Evolutionary conservation across 2,797 vertebrate genomes (phyloP), one percentile per base, ranked within the genome.

Genomic region (Adrianichthys oophorus): DNA sequence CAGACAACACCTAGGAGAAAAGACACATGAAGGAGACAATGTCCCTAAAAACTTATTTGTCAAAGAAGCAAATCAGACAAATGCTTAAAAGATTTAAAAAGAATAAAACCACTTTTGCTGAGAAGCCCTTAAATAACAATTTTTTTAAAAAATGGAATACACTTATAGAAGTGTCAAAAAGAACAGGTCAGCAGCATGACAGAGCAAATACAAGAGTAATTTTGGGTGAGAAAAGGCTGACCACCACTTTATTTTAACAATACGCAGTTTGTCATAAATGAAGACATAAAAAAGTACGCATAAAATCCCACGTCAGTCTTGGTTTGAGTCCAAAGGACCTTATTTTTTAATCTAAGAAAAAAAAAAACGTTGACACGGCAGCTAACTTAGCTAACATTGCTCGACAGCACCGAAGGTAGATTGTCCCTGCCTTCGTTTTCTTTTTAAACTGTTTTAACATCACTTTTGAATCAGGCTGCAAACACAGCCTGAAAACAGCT

Each of bases 1-100:
- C 15, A 49, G 26, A 40, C 5, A 19, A 68, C 17, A 77, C 66
- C 73, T 77, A 29, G 16, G 15, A 56, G 57, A 72, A 59, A n/a
- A 1, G 19, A 53, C 41, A 68, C 12, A 75, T 8, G 1, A 41
- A 76, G 15, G 5, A 8, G 14, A 1, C 4, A 37, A 12, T 52
- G 12, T 32, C 67, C 58, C 1, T 46, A 10, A 1, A 21, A 46
- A 21, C 19, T 18, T 2, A 26, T 26, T 26, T 26, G 26, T 6
- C 12, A 19, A 16, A 13, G 8, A 46, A 10, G 21, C 10, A 13
- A 12, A 15, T 41, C 19, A 19, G 19, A 19, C 19, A 19, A 19
- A 2, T 19, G 19, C 40, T 18, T 1, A 40, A 41, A 41, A 21
- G 10, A 14, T 37, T 14, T 26, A 24, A 2, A 10, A 32, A 32